A percentile compares a stretch with the other conserved stretches of the same genome.
Evolutionary conservation across 2,888 invertebrate genomes (phyloP).

Genomic region (Megalurothrips usitatus): DNA sequence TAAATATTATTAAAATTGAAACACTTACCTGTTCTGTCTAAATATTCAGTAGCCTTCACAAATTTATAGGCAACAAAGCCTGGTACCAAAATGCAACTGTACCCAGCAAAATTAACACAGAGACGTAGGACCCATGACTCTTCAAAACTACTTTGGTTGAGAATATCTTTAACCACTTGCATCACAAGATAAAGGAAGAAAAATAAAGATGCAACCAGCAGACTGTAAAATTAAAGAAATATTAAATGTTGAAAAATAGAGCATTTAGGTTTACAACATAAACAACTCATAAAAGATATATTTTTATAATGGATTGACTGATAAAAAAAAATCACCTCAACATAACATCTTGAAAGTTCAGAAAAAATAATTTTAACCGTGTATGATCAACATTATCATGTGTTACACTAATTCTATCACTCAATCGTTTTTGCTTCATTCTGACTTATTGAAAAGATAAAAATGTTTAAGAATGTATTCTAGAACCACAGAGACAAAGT

Average conservation of each 20-base stretch:
- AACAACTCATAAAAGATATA: background rate
- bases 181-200: slow-evolving; percentile 2
- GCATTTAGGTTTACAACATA: background rate
- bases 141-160: slow-evolving; percentile 45
- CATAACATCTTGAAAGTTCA: background rate
- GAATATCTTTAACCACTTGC: slow-evolving; percentile 41
- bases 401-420: background rate
- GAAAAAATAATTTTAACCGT: background rate
- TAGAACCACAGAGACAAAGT: too few relatives aligned
- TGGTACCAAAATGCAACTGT: slow-evolving; percentile 82
- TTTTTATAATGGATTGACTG: background rate
- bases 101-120: slow-evolving; percentile 76
- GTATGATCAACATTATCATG: background rate
- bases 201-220: background rate
- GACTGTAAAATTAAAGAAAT: slow-evolving; percentile 1
- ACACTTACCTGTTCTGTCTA: slow-evolving; percentile 66
- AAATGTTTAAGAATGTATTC: background rate
- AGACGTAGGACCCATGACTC: slow-evolving; percentile 74
- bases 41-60: slow-evolving; percentile 68
- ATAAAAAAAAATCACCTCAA: background rate
- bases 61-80: slow-evolving; percentile 79
- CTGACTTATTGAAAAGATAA: background rate
- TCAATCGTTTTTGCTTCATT: background rate
- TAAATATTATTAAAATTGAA: slow-evolving; percentile 11
- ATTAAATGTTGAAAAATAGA: background rate